Percentiles rank a stretch among this genome's conserved stretches.
Evolutionary conservation across 2,888 invertebrate genomes (phyloP).

Genomic region (Cremastobaeus sp.): DNA sequence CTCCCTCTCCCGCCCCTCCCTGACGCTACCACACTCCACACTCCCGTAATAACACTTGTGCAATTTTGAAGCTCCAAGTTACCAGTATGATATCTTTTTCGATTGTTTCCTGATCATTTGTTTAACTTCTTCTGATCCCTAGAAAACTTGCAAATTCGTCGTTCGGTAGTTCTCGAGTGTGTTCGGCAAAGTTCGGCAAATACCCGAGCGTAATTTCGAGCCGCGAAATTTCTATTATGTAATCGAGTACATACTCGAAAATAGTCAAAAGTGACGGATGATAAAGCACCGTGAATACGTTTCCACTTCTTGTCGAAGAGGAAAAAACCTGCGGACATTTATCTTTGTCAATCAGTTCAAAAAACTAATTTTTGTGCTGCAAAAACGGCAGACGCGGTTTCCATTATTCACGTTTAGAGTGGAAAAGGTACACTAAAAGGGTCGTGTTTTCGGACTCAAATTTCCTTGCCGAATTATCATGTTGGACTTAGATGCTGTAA

Average conservation of each 20-base stretch:
- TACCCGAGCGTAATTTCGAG: too few relatives aligned
- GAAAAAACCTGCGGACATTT: constrained; percentile 39
- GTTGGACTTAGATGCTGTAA: too few relatives aligned
- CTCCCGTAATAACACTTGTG: constrained; percentile 5
- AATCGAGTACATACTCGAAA: background rate
- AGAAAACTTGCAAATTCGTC: too few relatives aligned
- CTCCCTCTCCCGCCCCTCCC: constrained; percentile 11
- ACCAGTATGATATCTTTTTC: too few relatives aligned
- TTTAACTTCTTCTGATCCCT: too few relatives aligned
- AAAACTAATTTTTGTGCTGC: constrained; percentile 16
- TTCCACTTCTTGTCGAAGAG: constrained; percentile 36
- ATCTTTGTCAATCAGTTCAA: constrained; percentile 30
- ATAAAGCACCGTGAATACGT: constrained; percentile 29
- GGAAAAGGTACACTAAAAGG: background rate
- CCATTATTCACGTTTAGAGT: constrained; percentile 6
- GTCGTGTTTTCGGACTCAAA: too few relatives aligned
- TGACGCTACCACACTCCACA: constrained; percentile 1
- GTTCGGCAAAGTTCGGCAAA: too few relatives aligned
- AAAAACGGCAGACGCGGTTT: constrained; percentile 13
- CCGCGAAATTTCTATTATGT: constrained; percentile 5
- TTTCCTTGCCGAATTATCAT: too few relatives aligned
- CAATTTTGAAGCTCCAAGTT: too few relatives aligned
- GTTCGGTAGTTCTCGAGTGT: too few relatives aligned
- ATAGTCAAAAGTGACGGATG: constrained; percentile 13
- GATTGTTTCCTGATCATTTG: too few relatives aligned